Evolutionary conservation across 2,888 invertebrate species (phyloP).

Genomic region (Strigamia maritima): DNA sequence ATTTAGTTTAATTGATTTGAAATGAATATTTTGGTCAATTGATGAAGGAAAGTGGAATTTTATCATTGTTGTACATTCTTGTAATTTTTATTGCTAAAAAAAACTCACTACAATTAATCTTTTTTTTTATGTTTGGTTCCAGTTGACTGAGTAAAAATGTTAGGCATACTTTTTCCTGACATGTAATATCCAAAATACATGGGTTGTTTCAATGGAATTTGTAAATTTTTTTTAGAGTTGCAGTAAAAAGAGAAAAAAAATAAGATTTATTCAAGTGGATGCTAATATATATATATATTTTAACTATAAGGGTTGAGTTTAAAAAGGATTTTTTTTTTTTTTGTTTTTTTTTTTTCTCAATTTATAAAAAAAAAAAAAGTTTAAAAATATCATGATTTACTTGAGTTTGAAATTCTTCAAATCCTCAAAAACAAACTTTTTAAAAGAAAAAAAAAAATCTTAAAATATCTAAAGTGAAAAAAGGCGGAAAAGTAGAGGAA

Average conservation of each 20-base stretch:
- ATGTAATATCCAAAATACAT: neutral
- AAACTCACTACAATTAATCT: neutral
- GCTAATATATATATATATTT: neutral
- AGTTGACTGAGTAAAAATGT: too few species aligned
- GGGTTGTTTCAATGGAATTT: neutral
- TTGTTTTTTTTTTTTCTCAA: too few species aligned
- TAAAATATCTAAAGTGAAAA: neutral
- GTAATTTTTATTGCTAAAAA: too few species aligned
- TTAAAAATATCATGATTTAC: slow-evolving; percentile 4
- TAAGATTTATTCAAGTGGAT: neutral
- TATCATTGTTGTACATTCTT: too few species aligned
- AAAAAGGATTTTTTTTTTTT: neutral
- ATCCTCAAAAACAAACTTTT: neutral
- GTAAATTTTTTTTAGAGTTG: neutral
- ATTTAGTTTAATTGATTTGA: too few species aligned
- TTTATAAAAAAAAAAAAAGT: too few species aligned
- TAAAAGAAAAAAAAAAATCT: neutral
- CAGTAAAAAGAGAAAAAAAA: neutral
- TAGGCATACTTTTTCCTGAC: neutral
- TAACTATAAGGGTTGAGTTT: neutral
- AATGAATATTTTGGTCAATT: too few species aligned
- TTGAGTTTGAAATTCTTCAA: neutral
- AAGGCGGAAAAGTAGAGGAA: neutral
- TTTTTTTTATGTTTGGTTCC: too few species aligned
- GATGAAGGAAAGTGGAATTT: too few species aligned